A percentile compares a stretch with the other conserved stretches of the same genome.
Evolutionary conservation across 1,140 invertebrate species (phyloP).

Genomic region (Camponotus pennsylvanicus): DNA sequence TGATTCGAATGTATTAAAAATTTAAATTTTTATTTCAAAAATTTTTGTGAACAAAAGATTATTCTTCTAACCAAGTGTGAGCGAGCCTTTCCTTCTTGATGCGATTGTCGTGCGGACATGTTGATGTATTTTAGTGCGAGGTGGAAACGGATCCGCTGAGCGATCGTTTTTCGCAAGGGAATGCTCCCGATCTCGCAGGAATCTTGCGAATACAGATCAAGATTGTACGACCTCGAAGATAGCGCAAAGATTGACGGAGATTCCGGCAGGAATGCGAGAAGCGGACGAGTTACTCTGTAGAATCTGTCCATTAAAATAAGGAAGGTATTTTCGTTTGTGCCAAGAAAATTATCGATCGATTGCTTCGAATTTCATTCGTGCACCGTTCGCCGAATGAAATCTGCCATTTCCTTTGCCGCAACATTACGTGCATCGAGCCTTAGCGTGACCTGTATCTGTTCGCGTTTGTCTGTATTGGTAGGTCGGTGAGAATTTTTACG

Average conservation of each 20-base stretch:
- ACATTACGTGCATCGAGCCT: constrained; percentile 28
- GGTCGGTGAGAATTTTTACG: constrained; percentile 37
- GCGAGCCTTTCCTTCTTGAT: constrained; percentile 20
- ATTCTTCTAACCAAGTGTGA: not conserved
- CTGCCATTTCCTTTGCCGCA: not conserved
- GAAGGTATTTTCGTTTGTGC: constrained; percentile 19
- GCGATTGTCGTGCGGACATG: constrained; percentile 3
- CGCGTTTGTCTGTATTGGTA: constrained; percentile 21
- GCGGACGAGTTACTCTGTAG: constrained; percentile 17
- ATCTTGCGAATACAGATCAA: constrained; percentile 26
- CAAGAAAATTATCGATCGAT: not conserved
- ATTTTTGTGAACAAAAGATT: not conserved
- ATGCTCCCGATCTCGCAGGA: not conserved
- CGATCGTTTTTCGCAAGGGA: constrained; percentile 23
- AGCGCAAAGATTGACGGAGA: not conserved
- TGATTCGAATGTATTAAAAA: not conserved
- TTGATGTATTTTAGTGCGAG: not conserved
- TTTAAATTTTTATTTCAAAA: no score
- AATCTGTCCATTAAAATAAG: constrained; percentile 32
- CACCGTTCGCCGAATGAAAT: constrained; percentile 1
- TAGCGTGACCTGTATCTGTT: constrained; percentile 28
- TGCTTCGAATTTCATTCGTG: constrained; percentile 21
- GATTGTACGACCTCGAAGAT: not conserved
- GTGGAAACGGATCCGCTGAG: not conserved
- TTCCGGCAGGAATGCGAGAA: not conserved